A percentile compares a stretch with the other conserved stretches of the same genome.
phyloP scores from a whole-genome alignment of 1,140 invertebrate genomes.

The Bombus breviceps region DNA sequence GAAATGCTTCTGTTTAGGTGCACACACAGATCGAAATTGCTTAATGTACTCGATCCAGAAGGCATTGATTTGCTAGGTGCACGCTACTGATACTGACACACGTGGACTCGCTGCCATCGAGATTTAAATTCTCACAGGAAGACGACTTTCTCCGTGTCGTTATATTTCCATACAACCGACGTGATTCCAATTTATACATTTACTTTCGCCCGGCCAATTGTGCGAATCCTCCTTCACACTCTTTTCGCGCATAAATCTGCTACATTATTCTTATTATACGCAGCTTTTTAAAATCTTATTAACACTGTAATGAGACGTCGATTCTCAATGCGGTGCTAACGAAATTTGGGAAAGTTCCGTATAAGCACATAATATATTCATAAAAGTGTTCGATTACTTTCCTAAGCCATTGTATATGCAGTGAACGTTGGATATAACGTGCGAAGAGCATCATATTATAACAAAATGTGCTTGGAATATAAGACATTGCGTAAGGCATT shows the following conservation, averaged over 20 bases:
- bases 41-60: not conserved
- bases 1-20: not conserved
- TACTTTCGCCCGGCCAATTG: constrained; percentile 22
- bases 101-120: not conserved
- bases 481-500: not conserved
- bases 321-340: too few species aligned
- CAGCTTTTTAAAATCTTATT: too few species aligned
- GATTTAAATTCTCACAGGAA: constrained; percentile 34
- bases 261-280: too few species aligned
- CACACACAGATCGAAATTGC: not conserved
- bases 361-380: too few species aligned
- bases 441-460: not conserved
- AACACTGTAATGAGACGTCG: too few species aligned
- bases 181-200: constrained; percentile 38
- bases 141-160: constrained; percentile 35
- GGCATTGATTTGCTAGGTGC: constrained; percentile 1
- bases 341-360: too few species aligned
- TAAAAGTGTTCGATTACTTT: too few species aligned
- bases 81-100: not conserved
- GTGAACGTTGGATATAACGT: not conserved
- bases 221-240: not conserved
- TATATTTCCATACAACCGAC: constrained; percentile 26
- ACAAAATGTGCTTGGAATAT: not conserved
- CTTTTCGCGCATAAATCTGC: not conserved
- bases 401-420: too few species aligned